phyloP scores from a whole-genome alignment of 2,113 vertebrate species.

The Antechinus stuartii region DNA sequence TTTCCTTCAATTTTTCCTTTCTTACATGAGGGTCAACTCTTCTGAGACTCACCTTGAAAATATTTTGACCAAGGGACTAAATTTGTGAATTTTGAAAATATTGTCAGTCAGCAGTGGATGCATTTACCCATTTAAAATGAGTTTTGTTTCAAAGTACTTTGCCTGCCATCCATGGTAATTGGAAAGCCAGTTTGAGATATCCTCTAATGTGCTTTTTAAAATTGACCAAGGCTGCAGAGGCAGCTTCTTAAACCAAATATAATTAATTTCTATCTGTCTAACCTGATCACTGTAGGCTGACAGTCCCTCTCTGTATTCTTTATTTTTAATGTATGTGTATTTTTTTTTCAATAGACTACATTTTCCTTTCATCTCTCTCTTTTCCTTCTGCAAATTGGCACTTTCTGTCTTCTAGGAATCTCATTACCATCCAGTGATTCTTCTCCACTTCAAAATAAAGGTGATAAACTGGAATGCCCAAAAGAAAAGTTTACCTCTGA shows the following conservation, averaged over 20 bases:
- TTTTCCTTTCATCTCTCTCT: slow-evolving; percentile 79
- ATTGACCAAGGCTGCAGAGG: slow-evolving; percentile 83
- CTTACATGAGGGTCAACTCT: slow-evolving; percentile 64
- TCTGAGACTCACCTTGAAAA: slow-evolving; percentile 71
- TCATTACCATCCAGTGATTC: slow-evolving; percentile 82
- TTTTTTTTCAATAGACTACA: slow-evolving; percentile 76
- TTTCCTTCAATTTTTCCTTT: slow-evolving; percentile 48
- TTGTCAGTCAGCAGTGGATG: slow-evolving; percentile 79
- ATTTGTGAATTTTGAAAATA: slow-evolving; percentile 82
- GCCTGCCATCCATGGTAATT: slow-evolving; percentile 83
- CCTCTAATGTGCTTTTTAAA: slow-evolving; percentile 83
- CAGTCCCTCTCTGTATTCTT: slow-evolving; percentile 79
- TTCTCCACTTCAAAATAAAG: slow-evolving; percentile 77
- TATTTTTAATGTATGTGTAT: slow-evolving; percentile 78
- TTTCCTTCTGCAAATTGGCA: slow-evolving; percentile 82
- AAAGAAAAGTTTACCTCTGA: slow-evolving; percentile 60
- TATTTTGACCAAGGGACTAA: slow-evolving; percentile 72
- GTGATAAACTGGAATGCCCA: slow-evolving; percentile 63
- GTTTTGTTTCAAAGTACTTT: slow-evolving; percentile 82
- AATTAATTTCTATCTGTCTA: slow-evolving; percentile 88
- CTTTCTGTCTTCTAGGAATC: slow-evolving; percentile 83
- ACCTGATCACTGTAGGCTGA: slow-evolving; percentile 81
- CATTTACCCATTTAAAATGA: slow-evolving; percentile 84
- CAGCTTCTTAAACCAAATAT: slow-evolving; percentile 84
- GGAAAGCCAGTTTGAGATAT: slow-evolving; percentile 85